Evolutionary conservation across 2,113 vertebrate genomes (phyloP), one percentile per base, ranked within the genome.

Genomic region (Rhegmatorhina hoffmannsi): DNA sequence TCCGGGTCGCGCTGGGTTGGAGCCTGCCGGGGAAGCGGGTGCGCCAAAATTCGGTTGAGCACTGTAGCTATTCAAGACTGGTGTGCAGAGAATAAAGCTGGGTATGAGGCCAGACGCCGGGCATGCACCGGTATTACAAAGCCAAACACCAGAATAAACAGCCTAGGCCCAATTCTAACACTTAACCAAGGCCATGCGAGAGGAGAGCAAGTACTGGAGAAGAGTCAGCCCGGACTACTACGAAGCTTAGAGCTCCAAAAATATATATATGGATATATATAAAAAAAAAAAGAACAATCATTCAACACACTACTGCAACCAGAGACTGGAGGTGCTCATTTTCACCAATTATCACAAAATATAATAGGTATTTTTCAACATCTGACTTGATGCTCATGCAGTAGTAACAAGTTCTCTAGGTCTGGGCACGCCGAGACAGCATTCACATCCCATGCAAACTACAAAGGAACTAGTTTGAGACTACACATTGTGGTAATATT

Each of bases 1-100:
- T 97, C 99, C 99, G 49, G 99, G 99, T 97, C 99, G 99, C 80
- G 99, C 98, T 29, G 99, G 99, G 98, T 99, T 99, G 98, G 98
- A 98, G 97, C 99, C 99, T 99, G 99, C 98, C 97, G 98, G 98
- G 96, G 97, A 98, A 98, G 98, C 98, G 96, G 98, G 98, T 97
- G 98, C 98, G 96, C 98, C 98, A 98, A 98, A 98, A 98, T 98
- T 98, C 97, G 98, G 98, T 98, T 99, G 98, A 99, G 98, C 98
- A 98, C 98, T 97, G 98, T 98, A 98, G 98, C 98, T 98, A 98
- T 98, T 98, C 98, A 98, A 97, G 97, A 98, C 98, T 98, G 98
- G 98, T 98, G 98, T 98, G 98, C 98, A 99, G 97, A 98, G 98
- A 98, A 98, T 98, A 98, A 97, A 98, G 98, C 98, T 98, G 97